Evolutionary conservation across 64 coral and sea anemone genomes (phyloP), one percentile per base, ranked within the genome.

Genomic region (Pocillopora verrucosa): DNA sequence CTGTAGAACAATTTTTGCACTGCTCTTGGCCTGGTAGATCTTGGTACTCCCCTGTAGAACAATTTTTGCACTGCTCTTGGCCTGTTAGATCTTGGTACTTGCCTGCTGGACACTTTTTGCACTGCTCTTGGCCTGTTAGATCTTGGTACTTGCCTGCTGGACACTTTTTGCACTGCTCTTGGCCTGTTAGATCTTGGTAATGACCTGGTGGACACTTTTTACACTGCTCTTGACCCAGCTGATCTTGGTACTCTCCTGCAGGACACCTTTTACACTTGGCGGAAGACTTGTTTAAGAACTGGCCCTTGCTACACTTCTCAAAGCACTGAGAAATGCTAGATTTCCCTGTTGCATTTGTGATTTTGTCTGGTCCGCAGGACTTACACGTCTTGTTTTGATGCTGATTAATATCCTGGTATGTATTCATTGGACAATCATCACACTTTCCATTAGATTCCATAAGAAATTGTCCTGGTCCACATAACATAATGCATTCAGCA

Each of bases 141-240:
- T 51, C 41, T 51, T 51, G 41, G 7, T 51, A 51, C 41, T 51
- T 7, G 3, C 79, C 68, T 76, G 64, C 37, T 63, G 78, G 79
- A 56, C 89, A 91, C 15, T 11, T 62, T 41, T 60, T 91, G 60
- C 89, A 91, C 11, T 76, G 34, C 34, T 76, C 58, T 51, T 84
- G 78, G 25, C 89, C 89, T 63, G 34, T 16, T 24, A 61, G 77
- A 30, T 91, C 89, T 19, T 80, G 80, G 72, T 76, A 91, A 9
- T 58, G 12, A n/a, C 82, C 79, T 59, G 38, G 15, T 14, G 80
- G 89, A 34, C 89, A 91, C 11, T 65, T 72, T 72, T 85, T 72
- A 16, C 82, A 85, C 22, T 58, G 34, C 34, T 76, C 58, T 51
- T 84, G 78, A 25, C 89, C 89, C 72, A 20, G 25, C 41, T 75